phyloP scores from a whole-genome alignment of 1,140 invertebrate species.

The Ostrea denselamellosa region DNA sequence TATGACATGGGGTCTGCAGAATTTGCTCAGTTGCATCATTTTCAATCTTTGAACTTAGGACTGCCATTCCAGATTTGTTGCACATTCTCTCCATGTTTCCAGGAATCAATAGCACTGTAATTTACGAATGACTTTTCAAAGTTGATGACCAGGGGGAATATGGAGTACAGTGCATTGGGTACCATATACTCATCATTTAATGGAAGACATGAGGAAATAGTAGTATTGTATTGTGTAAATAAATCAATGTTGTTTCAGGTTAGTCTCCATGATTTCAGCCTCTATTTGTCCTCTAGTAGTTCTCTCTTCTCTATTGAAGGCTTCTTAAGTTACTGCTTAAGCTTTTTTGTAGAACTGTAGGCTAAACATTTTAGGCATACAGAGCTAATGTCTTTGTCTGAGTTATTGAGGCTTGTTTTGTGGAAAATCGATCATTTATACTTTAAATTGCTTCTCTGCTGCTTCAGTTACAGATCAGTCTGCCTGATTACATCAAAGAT shows the following conservation, averaged over 20 bases:
- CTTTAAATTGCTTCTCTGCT: too few species aligned
- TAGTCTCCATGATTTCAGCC: not conserved
- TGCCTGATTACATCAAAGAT: too few species aligned
- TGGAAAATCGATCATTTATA: not conserved
- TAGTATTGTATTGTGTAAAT: not conserved
- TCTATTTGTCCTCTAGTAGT: not conserved
- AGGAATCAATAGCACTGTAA: not conserved
- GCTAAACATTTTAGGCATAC: not conserved
- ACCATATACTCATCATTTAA: not conserved
- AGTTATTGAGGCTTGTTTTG: conserved; percentile 2
- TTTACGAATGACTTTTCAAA: not conserved
- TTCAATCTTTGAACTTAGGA: not conserved
- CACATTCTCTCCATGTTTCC: not conserved
- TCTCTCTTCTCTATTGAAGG: not conserved
- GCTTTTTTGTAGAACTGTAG: not conserved
- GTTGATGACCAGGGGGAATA: not conserved
- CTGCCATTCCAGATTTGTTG: not conserved
- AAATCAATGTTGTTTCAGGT: not conserved
- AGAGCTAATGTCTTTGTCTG: not conserved
- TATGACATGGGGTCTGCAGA: not conserved
- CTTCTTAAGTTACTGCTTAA: not conserved
- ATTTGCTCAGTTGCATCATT: not conserved
- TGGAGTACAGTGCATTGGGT: not conserved
- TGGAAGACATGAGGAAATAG: not conserved
- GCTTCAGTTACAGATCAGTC: too few species aligned